Evolutionary conservation across 2,113 vertebrate genomes (phyloP).

Genomic region (Ceyx cyanopectus): DNA sequence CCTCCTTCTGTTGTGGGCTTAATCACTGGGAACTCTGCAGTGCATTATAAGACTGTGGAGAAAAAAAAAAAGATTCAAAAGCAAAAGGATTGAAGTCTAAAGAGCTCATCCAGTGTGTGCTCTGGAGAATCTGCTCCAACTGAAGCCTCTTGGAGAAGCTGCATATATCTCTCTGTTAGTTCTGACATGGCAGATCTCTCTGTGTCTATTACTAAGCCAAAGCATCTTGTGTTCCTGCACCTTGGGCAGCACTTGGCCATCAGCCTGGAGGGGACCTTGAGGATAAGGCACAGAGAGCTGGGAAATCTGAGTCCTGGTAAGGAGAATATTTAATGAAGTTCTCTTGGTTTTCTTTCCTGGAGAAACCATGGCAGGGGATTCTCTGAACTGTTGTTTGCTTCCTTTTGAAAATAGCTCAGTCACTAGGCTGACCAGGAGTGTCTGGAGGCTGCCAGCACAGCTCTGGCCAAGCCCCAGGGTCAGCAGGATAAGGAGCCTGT

Average conservation of each 20-base stretch:
- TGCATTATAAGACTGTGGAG: constrained; percentile 11
- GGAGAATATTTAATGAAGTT: neutral
- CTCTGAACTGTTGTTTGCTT: neutral
- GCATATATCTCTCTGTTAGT: neutral
- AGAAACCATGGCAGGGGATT: neutral
- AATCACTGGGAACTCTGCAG: constrained; percentile 31
- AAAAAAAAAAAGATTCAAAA: constrained; percentile 37
- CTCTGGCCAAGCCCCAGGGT: neutral
- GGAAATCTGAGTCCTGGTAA: neutral
- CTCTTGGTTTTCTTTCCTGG: neutral
- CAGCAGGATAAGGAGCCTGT: neutral
- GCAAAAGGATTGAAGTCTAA: constrained; percentile 56
- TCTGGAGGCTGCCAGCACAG: neutral
- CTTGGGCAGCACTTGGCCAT: neutral
- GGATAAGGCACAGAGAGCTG: neutral
- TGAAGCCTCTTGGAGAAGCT: neutral
- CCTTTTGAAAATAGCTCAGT: neutral
- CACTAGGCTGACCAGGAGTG: fast-evolving
- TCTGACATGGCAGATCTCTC: neutral
- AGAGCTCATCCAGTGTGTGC: neutral
- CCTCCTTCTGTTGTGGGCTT: neutral
- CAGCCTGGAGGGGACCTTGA: neutral
- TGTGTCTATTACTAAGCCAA: neutral
- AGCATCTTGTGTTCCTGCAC: neutral
- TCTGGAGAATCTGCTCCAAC: neutral